Base-by-base conservation (phyloP, 2,888 invertebrate genomes). In the Coenonympha glycerion region DNA sequence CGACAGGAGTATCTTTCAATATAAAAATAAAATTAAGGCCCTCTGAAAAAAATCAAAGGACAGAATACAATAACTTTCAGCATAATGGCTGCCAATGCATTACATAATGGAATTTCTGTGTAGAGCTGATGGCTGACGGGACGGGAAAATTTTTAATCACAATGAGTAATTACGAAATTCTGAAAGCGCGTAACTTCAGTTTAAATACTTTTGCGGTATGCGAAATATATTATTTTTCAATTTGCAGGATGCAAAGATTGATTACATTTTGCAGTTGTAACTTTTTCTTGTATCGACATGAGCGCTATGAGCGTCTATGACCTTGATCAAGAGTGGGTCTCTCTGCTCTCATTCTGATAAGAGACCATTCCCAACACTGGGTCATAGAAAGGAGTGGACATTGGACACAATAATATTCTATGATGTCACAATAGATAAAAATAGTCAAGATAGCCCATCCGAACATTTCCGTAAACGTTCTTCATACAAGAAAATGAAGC, bases 111-210 rank as follows among this genome's bases (percentile, higher is more conserved):
- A 44, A 47, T 54, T 54, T 40, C 40, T 30, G 39, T 44, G 50
- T 51, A 19, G 45, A 36, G 42, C 36, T 42, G 41, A 49, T 42
- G 36, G 34, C 44, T 34, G 30, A 47, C 36, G 37, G 22, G 34
- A 44, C 47, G 22, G 39, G 39, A 47, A 47, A 40, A 36, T 51
- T 56, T 49, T 54, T 55, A 55, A 55, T 55, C 53, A 52, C 39
- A 53, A 57, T 45, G 49, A 55, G 48, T 57, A 57, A 57, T 57
- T 55, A 55, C 51, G 46, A 55, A 53, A 51, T 55, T 54, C 41
- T 42, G 42, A 41, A 47, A 49, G 36, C 22, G 47, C 13, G 52
- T 21, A 40, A 36, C 40, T 49, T 42, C 22, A 49, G 45, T 47
- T 50, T 45, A 50, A 50, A 50, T 40, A 46, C 26, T 51, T 40